Percentiles rank a stretch among this genome's conserved stretches.
These are phyloP conservation scores for Erythrolamprus reginae DNA, from an alignment of 2,113 vertebrate genomes.

Conservation along the genomic window DNA sequence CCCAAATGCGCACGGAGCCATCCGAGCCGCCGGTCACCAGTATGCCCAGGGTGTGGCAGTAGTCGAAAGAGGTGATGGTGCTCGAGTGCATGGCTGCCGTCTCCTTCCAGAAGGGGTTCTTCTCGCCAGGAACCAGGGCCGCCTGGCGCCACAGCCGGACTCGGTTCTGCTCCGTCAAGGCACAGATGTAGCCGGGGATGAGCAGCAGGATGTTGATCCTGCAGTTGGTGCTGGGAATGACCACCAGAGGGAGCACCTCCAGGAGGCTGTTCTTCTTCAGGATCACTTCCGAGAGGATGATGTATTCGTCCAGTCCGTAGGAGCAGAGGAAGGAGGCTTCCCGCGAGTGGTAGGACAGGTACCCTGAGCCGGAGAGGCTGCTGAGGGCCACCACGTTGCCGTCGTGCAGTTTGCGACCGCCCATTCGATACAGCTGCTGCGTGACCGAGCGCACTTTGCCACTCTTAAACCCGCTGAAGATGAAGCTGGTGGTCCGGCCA, in stretches of 20 bases:
- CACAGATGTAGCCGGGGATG: constrained; percentile 53
- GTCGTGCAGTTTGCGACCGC: constrained; percentile 44
- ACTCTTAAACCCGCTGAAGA: constrained; percentile 60
- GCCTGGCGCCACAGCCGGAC: constrained; percentile 57
- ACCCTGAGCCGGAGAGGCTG: constrained; percentile 10
- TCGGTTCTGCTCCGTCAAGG: constrained; percentile 49
- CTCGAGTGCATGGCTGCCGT: constrained; percentile 44
- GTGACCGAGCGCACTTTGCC: constrained; percentile 56
- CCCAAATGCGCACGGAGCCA: constrained; percentile 56
- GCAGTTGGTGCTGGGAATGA: constrained; percentile 49
- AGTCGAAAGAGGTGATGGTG: constrained; percentile 58
- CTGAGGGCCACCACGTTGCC: constrained; percentile 53
- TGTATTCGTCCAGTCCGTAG: constrained; percentile 59
- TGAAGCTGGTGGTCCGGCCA: constrained; percentile 36
- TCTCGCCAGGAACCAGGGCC: constrained; percentile 19
- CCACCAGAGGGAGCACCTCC: constrained; percentile 21
- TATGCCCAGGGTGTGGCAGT: constrained; percentile 51
- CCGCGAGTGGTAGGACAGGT: neutral
- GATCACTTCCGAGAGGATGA: constrained; percentile 48
- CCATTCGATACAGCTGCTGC: constrained; percentile 38
- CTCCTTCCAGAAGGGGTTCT: constrained; percentile 26
- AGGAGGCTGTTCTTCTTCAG: constrained; percentile 16
- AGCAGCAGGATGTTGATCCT: constrained; percentile 48
- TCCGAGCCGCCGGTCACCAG: constrained; percentile 51
- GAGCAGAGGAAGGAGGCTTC: constrained; percentile 57